Base-by-base conservation (phyloP, 2,888 invertebrate species). In the Boloria selene region DNA sequence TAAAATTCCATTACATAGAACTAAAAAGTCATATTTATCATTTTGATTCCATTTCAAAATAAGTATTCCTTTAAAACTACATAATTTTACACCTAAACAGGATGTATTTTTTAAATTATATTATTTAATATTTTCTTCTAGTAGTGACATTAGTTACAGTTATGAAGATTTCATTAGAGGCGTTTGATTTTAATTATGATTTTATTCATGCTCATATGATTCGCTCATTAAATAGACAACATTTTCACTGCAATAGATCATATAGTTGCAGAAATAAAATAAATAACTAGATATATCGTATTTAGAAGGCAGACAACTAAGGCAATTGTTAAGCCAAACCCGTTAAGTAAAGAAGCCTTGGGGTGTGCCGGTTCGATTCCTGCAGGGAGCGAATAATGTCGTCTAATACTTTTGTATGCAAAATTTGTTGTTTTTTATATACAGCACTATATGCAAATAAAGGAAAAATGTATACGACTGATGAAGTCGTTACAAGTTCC, bases 321-420 rank as follows among this genome's bases (percentile, higher is more conserved):
- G 13, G 44, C 16, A 52, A 13, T 16, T 10, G 45, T 16, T 16
- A 45, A 45, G 26, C 16, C 42, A 50, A 62, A 16, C 4, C 18
- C 38, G 3, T 49, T 50, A 4, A 31, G 16, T 7, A 16, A 26
- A 16, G 26, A 26, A 18, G 3, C 44, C 38, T 45, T 45, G 26
- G 66, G 58, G 65, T 52, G 13, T 18, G 54, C 67, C 63, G 67
- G 67, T 67, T 67, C 67, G 60, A 67, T 13, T 63, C 67, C 63
- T 67, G 67, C 50, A 42, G 54, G 54, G 59, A 67, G 63, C 63
- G 44, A 22, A 45, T 16, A 26, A 45, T 26, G 5, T 22, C 4
- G 22, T 45, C 45, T 5, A 38, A 22, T 22, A 45, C n/a, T 18
- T 45, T 55, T 10, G 3, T 45, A 38, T 38, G n/a, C 45, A 44